phyloP scores from a whole-genome alignment of 2,113 vertebrate genomes.

The Mohoua ochrocephala region DNA sequence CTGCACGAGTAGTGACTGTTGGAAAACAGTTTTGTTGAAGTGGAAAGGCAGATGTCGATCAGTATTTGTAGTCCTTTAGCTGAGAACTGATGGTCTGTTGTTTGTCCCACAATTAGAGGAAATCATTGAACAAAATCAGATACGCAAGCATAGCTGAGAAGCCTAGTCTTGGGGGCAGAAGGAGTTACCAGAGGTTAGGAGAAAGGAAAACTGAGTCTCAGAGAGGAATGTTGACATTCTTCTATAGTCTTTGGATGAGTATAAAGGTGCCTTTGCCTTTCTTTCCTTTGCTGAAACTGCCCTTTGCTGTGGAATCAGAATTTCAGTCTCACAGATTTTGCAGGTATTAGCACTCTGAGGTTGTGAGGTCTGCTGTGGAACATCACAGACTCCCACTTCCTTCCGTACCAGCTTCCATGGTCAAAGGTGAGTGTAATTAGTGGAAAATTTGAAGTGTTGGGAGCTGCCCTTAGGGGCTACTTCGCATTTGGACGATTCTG shows the following conservation, averaged over 20 bases:
- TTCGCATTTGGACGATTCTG: background rate
- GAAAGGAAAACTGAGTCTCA: background rate
- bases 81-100: background rate
- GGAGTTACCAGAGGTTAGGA: background rate
- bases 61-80: background rate
- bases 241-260: background rate
- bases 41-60: background rate
- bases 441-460: background rate
- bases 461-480: background rate
- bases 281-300: background rate
- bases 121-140: background rate
- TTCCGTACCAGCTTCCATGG: background rate
- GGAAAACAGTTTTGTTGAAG: background rate
- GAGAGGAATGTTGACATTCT: background rate
- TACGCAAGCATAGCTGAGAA: accelerated
- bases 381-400: background rate
- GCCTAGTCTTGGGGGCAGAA: background rate
- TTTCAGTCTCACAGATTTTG: background rate
- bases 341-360: background rate
- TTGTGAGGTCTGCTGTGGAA: background rate
- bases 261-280: background rate
- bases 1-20: background rate
- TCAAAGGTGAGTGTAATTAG: background rate
- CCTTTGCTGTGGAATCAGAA: background rate
- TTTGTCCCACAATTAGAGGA: background rate